Base-by-base conservation (phyloP, 2,888 invertebrate species). In the Dioctria linearis region DNA sequence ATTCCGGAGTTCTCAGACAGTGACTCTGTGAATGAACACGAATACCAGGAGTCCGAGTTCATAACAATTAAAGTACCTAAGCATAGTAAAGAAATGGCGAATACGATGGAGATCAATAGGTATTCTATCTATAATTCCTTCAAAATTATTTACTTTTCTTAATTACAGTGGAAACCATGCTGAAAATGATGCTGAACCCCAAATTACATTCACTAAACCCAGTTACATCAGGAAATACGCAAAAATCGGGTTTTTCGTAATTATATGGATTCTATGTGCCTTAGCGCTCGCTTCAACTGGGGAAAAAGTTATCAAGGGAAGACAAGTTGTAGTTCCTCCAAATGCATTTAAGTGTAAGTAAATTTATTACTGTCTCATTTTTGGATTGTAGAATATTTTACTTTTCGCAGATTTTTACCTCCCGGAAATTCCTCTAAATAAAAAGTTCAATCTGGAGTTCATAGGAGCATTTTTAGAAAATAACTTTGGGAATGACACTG, bases 381-480 rank as follows among this genome's bases (percentile, higher is more conserved):
- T 46, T 3, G 11, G n/a, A 59, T 11, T 59, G 8, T 42, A 43
- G 6, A 40, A 57, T 42, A 51, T 4, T 59, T 73, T 42, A 8
- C 40, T 42, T 40, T 78, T 79, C 79, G 67, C 25, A 87, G 87
- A 85, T 57, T 86, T 85, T 78, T 83, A 84, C 69, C 84, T 87
- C 54, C 78, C 84, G 4, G 83, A 85, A 57, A 71, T 82, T 5
- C 86, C 88, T 5, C 84, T 83, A 8, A 86, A 86, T 79, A 86
- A 88, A 79, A 88, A 89, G 82, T 85, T 92, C 39, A 86, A 86
- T 43, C 84, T 92, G 2, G 87, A 86, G 0, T 82, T 92, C 6
- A 90, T 90, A 84, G 92, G 92, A 42, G 90, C 91, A 1, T 87
- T 93, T 67, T 84, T 92, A 39, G 90, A 91, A 0, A 84, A 88